Evolutionary conservation across 2,113 vertebrate genomes (phyloP), one percentile per base, ranked within the genome.

Genomic region (Neotoma lepida): DNA sequence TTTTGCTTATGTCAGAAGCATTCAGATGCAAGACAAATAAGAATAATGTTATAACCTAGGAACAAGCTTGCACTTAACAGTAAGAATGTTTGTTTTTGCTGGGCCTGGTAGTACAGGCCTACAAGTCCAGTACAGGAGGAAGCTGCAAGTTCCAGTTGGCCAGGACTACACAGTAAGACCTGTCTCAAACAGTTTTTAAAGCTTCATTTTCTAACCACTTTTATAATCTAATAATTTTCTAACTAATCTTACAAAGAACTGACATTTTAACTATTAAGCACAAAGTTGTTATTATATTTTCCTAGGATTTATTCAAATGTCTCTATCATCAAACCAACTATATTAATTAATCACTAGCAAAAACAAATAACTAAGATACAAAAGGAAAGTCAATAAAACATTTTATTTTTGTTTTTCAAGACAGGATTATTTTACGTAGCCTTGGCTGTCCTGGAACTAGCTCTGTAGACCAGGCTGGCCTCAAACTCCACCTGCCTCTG

Each of bases 241-340:
- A 74, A 74, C 24, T 26, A 76, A 76, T 71, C 70, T 71, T 71
- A 41, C 4, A 71, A 88, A 71, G 28, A 81, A 89, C 8, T 94
- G 70, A 73, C 61, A 39, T 61, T 90, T 56, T 93, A 56, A 94
- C 15, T 70, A 93, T 7, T 80, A 93, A 93, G 14, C 33, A 89
- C 24, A 92, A 95, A 24, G n/a, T 88, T 96, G 18, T 71, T 92
- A 90, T 81, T 95, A 46, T 63, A n/a, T 90, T 92, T 91, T 71
- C 92, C n/a, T 26, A 30, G 20, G 35, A 6, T 44, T 14, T 95
- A 28, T 66, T 51, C 90, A 96, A 88, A 86, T 39, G 4, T 51
- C 64, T 89, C 71, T 35, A 89, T 82, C 90, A 94, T 89, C 10
- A 90, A 95, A 80, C 1, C 56, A 61, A 22, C 33, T 81, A 86